Evolutionary conservation across 1,140 invertebrate species (phyloP).

Genomic region (Eumaeus atala): DNA sequence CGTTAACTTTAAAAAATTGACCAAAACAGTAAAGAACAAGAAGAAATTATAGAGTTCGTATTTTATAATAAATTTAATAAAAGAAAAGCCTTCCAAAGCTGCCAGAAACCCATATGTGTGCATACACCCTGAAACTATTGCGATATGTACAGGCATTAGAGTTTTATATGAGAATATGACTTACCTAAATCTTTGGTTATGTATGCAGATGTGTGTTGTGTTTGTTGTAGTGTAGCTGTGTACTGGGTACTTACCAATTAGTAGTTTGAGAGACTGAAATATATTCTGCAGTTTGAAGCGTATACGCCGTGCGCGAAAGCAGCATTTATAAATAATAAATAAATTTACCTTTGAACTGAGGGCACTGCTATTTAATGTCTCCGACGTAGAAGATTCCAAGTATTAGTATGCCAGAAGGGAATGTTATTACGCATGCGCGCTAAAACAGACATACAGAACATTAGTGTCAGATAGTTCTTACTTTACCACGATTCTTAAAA

Average conservation of each 20-base stretch:
- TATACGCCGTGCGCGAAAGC: constrained; percentile 32
- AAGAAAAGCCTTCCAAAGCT: constrained; percentile 4
- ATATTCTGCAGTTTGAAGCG: constrained; percentile 20
- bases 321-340: constrained; percentile 32
- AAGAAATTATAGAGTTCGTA: neutral
- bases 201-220: constrained; percentile 12
- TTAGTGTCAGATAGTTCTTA: constrained; percentile 40
- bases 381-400: constrained; percentile 49
- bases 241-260: neutral
- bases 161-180: constrained; percentile 7
- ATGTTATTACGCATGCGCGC: constrained; percentile 73
- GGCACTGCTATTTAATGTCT: constrained; percentile 39
- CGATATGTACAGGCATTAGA: constrained; percentile 21
- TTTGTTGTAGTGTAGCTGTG: too few relatives aligned
- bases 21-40: constrained; percentile 9
- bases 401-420: constrained; percentile 74
- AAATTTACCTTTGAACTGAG: constrained; percentile 52
- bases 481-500: constrained; percentile 21
- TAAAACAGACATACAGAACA: constrained; percentile 72
- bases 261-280: constrained; percentile 13
- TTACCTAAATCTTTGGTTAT: constrained; percentile 10
- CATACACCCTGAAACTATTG: constrained; percentile 15
- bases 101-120: constrained; percentile 7
- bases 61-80: constrained; percentile 3
- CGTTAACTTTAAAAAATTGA: neutral